These are phyloP conservation scores for Burhinus oedicnemus DNA, from an alignment of 2,113 vertebrate species.

Conservation along the genomic window DNA sequence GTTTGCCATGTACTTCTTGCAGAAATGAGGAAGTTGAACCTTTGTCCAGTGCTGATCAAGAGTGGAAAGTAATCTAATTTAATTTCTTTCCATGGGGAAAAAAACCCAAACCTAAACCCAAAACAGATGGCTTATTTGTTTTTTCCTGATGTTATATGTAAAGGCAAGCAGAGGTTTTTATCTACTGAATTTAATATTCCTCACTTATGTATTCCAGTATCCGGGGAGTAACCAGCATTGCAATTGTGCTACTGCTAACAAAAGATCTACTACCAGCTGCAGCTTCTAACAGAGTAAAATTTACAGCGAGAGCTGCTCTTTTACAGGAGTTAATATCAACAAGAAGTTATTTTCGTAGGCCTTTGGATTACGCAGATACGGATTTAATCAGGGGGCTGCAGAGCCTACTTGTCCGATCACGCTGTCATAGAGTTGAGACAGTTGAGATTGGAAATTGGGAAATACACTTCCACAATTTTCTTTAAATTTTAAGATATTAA, in stretches of 20 bases:
- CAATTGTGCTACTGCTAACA: not conserved
- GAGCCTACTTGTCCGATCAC: not conserved
- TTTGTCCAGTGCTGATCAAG: not conserved
- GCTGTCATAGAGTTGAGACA: not conserved
- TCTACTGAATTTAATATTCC: constrained; percentile 6
- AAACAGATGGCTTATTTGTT: not conserved
- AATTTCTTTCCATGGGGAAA: not conserved
- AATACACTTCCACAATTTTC: not conserved
- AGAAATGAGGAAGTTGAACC: not conserved
- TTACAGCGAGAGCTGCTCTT: not conserved
- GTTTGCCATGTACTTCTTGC: not conserved
- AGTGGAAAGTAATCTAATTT: not conserved
- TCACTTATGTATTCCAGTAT: not conserved
- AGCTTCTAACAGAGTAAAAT: not conserved
- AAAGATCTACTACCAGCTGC: not conserved
- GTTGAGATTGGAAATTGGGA: not conserved
- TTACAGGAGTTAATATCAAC: not conserved
- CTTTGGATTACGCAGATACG: not conserved
- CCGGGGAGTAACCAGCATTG: constrained; percentile 27
- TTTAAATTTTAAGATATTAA: not conserved
- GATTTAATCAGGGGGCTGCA: not conserved
- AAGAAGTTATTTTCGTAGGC: not conserved
- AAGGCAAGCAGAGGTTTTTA: not conserved
- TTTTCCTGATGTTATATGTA: not conserved
- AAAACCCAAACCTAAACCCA: not conserved